phyloP scores from a whole-genome alignment of 1,140 invertebrate genomes.

The Pseudobourletiella spinata region DNA sequence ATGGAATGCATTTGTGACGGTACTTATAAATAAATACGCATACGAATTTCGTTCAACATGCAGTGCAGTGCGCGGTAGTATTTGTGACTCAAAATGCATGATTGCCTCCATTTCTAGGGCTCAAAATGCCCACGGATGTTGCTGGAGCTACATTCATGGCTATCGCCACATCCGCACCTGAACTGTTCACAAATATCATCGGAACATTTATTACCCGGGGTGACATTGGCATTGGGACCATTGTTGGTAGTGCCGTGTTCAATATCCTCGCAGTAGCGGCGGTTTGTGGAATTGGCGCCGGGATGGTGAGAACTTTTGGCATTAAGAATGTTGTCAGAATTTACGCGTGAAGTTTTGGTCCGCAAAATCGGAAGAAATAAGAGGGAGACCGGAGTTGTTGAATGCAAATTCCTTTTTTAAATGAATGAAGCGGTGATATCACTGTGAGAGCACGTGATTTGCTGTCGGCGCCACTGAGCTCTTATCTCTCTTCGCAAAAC shows the following conservation, averaged over 20 bases:
- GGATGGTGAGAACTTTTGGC: constrained; percentile 50
- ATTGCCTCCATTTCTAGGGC: constrained; percentile 36
- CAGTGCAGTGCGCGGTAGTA: background rate
- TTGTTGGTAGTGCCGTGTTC: constrained; percentile 62
- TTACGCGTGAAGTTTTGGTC: too few species aligned
- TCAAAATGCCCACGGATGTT: constrained; percentile 56
- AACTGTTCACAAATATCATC: constrained; percentile 81
- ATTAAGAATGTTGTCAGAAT: too few species aligned
- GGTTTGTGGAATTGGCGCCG: constrained; percentile 65
- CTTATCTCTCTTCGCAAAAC: too few species aligned
- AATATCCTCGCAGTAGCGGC: constrained; percentile 79
- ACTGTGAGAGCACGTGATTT: too few species aligned
- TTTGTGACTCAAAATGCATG: background rate
- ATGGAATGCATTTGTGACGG: constrained; percentile 41
- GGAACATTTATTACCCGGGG: constrained; percentile 67
- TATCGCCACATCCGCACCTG: constrained; percentile 77
- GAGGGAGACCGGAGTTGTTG: too few species aligned
- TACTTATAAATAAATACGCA: constrained; percentile 19
- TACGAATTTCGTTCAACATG: background rate
- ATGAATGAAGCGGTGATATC: too few species aligned
- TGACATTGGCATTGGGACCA: constrained; percentile 73
- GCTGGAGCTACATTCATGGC: constrained; percentile 88
- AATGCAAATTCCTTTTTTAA: too few species aligned
- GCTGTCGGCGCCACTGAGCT: too few species aligned
- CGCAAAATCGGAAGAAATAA: too few species aligned